Evolutionary conservation across 2,797 vertebrate species (phyloP), one percentile per base, ranked within the genome.

Genomic region (Syndactyla subalaris): DNA sequence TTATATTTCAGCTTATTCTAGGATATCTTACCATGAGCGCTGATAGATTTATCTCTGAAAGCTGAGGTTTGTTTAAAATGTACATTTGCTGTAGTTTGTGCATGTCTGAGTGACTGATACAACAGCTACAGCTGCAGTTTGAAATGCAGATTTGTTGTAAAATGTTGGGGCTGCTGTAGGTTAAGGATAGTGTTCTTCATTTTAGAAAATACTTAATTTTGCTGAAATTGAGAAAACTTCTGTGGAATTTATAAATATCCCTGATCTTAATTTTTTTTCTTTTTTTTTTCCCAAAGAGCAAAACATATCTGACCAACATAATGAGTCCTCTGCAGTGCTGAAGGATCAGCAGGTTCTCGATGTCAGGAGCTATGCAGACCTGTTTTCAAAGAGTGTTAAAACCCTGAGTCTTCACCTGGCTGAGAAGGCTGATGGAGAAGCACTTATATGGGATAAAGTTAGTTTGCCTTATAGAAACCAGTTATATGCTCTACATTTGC

Each of bases 391-490:
- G 93, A 99, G 99, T 49, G 98, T 99, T 70, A 98, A 99, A 94
- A 99, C 98, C 8, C 98, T 99, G 75, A 97, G 98, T 93, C 96
- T 98, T 74, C 98, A 98, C 92, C 98, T 99, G 94, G 96, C 98
- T 48, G 98, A 98, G 72, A 99, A 99, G 92, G 99, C 99, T 43
- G 98, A 99, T 3, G 98, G 98, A 87, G 98, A 98, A 1, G 99
- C 99, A 86, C 98, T 99, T 29, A 98, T 99, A 76, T 99, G 99
- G 99, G 99, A 99, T 97, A 99, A 99, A 99, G 99, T 99, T 85
- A 80, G 98, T 97, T 93, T 92, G 52, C 46, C 63, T 67, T 85
- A 39, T 71, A 17, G 10, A 4, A 63, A 4, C 59, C 58, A 34
- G 14, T 76, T 57, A 3, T n/a, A 10, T 10, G 22, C 51, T 45